These are phyloP conservation scores for Halictus ligatus DNA, from an alignment of 2,888 invertebrate species.

Conservation along the genomic window DNA sequence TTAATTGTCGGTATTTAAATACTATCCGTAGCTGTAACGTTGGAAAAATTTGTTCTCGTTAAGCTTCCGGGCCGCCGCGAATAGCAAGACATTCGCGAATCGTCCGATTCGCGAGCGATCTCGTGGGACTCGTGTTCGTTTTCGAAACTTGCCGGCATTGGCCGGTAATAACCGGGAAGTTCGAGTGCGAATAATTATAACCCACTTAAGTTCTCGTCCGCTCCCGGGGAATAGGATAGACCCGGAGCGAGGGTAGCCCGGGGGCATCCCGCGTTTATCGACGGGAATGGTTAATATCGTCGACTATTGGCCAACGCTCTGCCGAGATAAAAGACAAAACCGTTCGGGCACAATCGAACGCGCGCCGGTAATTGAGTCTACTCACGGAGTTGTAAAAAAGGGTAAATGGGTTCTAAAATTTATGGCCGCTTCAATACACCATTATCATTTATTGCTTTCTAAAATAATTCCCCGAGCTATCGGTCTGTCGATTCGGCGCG, in stretches of 20 bases:
- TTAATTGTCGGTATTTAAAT: not conserved
- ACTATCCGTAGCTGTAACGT: not conserved
- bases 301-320: not conserved
- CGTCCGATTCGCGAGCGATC: constrained; percentile 22
- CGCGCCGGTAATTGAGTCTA: not conserved
- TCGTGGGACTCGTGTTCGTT: constrained; percentile 31
- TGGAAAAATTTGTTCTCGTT: constrained; percentile 26
- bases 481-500: not conserved
- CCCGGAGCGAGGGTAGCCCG: constrained; percentile 10
- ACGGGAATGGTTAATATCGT: constrained; percentile 4
- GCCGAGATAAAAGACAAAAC: not conserved
- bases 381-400: not conserved
- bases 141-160: constrained; percentile 72
- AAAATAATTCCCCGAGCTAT: not conserved
- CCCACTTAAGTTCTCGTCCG: constrained; percentile 58
- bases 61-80: constrained; percentile 24
- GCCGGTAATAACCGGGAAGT: constrained; percentile 70
- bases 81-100: constrained; percentile 6
- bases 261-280: constrained; percentile 3
- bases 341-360: not conserved
- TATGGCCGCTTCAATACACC: constrained; percentile 15
- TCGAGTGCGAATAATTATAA: constrained; percentile 78
- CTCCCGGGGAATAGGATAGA: constrained; percentile 9
- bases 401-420: constrained; percentile 5
- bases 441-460: constrained; percentile 10